These are phyloP conservation scores for Apoderus coryli DNA, from an alignment of 2,888 invertebrate species.

Conservation along the genomic window DNA sequence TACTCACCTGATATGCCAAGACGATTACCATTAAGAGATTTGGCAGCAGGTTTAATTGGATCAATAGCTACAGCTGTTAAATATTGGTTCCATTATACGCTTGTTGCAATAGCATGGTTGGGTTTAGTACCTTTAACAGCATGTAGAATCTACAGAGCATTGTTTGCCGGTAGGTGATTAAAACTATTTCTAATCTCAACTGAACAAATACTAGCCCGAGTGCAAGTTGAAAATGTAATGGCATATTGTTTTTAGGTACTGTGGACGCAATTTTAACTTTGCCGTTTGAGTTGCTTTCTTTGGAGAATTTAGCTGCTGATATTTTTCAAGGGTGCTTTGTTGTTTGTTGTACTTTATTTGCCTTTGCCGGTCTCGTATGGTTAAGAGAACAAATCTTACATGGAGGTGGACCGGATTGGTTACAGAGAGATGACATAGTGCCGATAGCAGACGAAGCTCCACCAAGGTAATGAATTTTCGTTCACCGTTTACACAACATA, in stretches of 20 bases:
- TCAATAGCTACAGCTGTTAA: conserved; percentile 86
- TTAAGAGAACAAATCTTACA: conserved; percentile 93
- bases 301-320: conserved; percentile 85
- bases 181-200: too few species aligned
- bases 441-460: conserved; percentile 31
- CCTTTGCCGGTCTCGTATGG: conserved; percentile 96
- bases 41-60: conserved; percentile 76
- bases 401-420: conserved; percentile 95
- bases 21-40: conserved; percentile 81
- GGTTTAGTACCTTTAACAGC: conserved; percentile 93
- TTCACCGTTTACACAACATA: too few species aligned
- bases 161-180: conserved; percentile 15
- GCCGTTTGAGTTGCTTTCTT: conserved; percentile 83
- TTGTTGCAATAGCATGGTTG: conserved; percentile 95
- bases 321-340: conserved; percentile 95
- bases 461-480: too few species aligned
- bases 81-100: conserved; percentile 93
- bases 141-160: conserved; percentile 66
- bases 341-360: conserved; percentile 87
- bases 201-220: too few species aligned
- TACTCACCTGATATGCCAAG: conserved; percentile 99
- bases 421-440: conserved; percentile 56
- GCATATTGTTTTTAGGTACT: conserved; percentile 58
- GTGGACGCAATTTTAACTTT: conserved; percentile 73
- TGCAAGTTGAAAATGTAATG: too few species aligned